These are phyloP conservation scores for Craseonycteris thonglongyai DNA, from an alignment of 2,113 vertebrate genomes.

Conservation along the genomic window DNA sequence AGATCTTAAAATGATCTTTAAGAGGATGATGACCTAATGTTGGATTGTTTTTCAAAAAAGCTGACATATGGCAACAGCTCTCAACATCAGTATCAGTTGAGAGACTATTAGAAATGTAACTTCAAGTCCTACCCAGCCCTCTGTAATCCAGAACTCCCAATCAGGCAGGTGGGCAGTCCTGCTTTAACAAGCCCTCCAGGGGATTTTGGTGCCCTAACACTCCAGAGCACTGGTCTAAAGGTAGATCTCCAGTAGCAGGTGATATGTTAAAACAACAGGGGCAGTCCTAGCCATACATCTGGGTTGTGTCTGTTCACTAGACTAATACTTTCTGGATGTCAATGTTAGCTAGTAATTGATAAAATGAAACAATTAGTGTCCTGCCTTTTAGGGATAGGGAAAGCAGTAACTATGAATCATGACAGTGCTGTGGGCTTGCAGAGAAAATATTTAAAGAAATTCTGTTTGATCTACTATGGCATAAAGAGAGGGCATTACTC, in stretches of 20 bases:
- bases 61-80: not conserved
- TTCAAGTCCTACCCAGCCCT: not conserved
- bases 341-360: not conserved
- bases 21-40: not conserved
- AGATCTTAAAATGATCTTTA: not conserved
- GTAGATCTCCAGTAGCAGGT: not conserved
- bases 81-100: not conserved
- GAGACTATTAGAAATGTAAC: not conserved
- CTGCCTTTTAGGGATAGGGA: not conserved
- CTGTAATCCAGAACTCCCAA: no score
- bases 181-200: not conserved
- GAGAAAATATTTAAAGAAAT: not conserved
- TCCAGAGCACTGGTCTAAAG: not conserved
- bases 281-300: not conserved
- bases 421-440: not conserved
- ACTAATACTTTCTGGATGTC: not conserved
- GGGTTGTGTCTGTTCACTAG: not conserved
- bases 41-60: not conserved
- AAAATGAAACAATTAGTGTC: not conserved
- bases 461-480: not conserved
- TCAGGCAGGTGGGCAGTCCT: no score
- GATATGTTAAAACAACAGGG: not conserved
- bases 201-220: not conserved
- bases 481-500: not conserved
- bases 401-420: not conserved